A percentile compares a stretch with the other conserved stretches of the same genome.
phyloP scores from a whole-genome alignment of 2,113 vertebrate species.

The Pteropus alecto region DNA sequence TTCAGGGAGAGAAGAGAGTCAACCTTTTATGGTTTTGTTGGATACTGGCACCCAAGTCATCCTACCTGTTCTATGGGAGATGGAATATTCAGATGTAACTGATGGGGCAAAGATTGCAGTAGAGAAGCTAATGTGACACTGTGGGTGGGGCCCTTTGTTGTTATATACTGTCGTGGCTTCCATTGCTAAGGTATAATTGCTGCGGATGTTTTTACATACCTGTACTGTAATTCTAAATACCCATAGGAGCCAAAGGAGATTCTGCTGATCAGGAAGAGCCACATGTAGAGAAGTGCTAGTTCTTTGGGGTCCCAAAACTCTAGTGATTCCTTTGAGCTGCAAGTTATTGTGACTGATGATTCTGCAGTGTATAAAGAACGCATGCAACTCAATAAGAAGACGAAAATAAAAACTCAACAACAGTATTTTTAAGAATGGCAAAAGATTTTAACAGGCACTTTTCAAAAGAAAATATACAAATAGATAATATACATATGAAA shows the following conservation, averaged over 20 bases:
- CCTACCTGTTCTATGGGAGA: not conserved
- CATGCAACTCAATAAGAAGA: not conserved
- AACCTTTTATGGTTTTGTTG: not conserved
- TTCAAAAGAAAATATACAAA: not conserved
- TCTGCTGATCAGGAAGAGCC: not conserved
- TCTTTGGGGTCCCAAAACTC: not conserved
- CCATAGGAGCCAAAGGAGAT: not conserved
- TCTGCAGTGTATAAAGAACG: not conserved
- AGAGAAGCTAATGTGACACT: not conserved
- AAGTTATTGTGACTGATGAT: not conserved
- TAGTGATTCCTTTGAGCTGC: not conserved
- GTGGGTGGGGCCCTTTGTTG: not conserved
- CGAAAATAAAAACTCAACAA: not conserved
- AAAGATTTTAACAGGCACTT: not conserved
- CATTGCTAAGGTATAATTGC: not conserved
- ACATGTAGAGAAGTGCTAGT: not conserved
- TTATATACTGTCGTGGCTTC: not conserved
- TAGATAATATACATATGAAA: not conserved
- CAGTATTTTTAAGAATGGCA: not conserved
- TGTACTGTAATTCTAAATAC: not conserved
- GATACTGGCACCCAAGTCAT: not conserved
- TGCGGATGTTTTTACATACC: not conserved
- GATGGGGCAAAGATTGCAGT: not conserved
- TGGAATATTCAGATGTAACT: not conserved
- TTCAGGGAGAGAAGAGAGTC: not conserved